These are phyloP conservation scores for Protosalanx chinensis DNA, from an alignment of 2,797 vertebrate genomes.

Conservation along the genomic window DNA sequence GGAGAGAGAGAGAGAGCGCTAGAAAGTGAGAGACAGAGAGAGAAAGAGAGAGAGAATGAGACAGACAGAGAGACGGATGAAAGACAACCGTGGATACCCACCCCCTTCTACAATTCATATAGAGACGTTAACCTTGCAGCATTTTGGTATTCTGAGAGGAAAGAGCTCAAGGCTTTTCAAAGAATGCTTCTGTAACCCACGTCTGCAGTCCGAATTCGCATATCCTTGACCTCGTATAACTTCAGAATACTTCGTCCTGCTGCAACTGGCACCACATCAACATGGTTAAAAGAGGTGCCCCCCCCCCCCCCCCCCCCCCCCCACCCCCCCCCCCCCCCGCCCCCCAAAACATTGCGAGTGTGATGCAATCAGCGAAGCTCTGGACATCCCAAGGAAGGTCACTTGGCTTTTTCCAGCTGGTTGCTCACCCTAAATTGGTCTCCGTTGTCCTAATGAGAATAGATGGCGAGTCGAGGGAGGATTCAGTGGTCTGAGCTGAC, in stretches of 20 bases:
- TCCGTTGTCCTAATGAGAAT: slow-evolving; percentile 63
- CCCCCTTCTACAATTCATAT: neutral
- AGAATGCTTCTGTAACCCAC: neutral
- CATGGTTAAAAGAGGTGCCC: neutral
- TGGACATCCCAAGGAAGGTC: slow-evolving; percentile 67
- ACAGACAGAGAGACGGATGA: slow-evolving; percentile 36
- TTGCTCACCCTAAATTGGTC: slow-evolving; percentile 64
- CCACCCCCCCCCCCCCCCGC: no score
- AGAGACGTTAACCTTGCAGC: neutral
- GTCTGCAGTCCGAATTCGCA: neutral
- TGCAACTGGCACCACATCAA: neutral
- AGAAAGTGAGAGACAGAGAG: no score
- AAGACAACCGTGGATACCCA: slow-evolving; percentile 7
- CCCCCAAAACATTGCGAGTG: neutral
- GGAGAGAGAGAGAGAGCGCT: neutral
- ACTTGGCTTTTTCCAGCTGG: slow-evolving; percentile 62
- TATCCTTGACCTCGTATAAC: neutral
- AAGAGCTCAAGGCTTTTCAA: neutral
- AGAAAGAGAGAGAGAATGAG: slow-evolving; percentile 34
- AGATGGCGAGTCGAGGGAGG: slow-evolving; percentile 49
- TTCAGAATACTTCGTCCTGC: neutral
- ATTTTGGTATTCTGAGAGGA: neutral
- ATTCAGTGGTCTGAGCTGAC: slow-evolving; percentile 50
- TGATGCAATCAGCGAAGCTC: slow-evolving; percentile 55
- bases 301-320: no score